Percentiles rank a stretch among this genome's conserved stretches.
Evolutionary conservation across 2,113 vertebrate species (phyloP).

Genomic region (Bucco capensis): DNA sequence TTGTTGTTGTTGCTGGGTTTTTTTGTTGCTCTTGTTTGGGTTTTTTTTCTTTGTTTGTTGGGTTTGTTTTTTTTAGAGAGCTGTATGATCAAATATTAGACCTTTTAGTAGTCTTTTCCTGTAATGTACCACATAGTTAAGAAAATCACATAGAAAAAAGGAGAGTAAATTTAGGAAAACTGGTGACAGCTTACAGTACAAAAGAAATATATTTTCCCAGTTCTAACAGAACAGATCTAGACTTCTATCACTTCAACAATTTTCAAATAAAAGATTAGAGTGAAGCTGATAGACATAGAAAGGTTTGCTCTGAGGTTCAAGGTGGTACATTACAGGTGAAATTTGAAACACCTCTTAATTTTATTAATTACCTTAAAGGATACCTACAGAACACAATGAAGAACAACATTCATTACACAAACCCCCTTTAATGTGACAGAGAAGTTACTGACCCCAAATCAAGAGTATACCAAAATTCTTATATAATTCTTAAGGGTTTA

Average conservation of each 20-base stretch:
- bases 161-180: neutral
- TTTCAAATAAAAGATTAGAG: neutral
- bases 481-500: neutral
- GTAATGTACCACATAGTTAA: neutral
- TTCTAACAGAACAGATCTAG: neutral
- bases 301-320: neutral
- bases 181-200: neutral
- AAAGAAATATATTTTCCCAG: neutral
- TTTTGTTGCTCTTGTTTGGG: too few relatives aligned
- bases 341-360: neutral
- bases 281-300: neutral
- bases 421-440: neutral
- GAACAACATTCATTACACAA: neutral
- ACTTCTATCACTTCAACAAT: neutral
- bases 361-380: neutral
- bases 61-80: neutral
- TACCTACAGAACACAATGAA: neutral
- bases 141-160: neutral
- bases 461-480: neutral
- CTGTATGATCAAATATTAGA: neutral
- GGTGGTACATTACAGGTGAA: neutral
- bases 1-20: too few relatives aligned
- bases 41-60: too few relatives aligned
- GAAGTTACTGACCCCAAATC: neutral
- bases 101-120: neutral